Conservation (phyloP, 2,888 invertebrate species). For the Ethmia dodecea region DNA sequence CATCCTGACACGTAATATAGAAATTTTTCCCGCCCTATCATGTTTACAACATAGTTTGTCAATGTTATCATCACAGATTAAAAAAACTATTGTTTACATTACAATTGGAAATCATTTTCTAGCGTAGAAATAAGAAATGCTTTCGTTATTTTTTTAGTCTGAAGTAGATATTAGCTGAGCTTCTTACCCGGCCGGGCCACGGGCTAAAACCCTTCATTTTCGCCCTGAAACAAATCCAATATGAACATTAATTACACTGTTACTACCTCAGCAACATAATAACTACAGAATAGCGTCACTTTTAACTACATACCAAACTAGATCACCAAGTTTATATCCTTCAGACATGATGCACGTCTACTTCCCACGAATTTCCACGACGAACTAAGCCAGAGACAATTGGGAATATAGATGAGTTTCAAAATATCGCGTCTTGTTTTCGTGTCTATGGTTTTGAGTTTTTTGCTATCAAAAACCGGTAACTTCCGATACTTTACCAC, state of each 20-base stretch:
- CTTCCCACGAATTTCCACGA: constrained; percentile 49
- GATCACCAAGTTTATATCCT: constrained; percentile 72
- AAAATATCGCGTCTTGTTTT: constrained; percentile 24
- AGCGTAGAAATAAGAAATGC: not conserved
- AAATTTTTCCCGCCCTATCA: constrained; percentile 51
- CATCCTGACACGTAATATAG: constrained; percentile 24
- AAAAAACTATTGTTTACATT: not conserved
- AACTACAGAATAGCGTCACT: constrained; percentile 21
- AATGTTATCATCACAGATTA: too few species aligned
- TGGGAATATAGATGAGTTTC: constrained; percentile 27
- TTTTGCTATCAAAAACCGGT: constrained; percentile 14
- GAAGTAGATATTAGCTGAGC: constrained; percentile 35
- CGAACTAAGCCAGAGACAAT: constrained; percentile 57
- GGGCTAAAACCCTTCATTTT: constrained; percentile 98
- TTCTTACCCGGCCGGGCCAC: constrained; percentile 97
- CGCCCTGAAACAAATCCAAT: constrained; percentile 84
- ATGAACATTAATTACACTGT: constrained; percentile 20
- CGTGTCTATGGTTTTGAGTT: constrained; percentile 34
- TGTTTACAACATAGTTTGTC: too few species aligned
- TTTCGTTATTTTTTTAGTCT: constrained; percentile 7
- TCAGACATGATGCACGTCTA: constrained; percentile 57
- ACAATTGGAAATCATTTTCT: too few species aligned
- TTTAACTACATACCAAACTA: constrained; percentile 70
- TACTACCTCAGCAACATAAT: constrained; percentile 48
- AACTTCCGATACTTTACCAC: constrained; percentile 1